phyloP scores from a whole-genome alignment of 1,140 invertebrate genomes.

The Vollenhovia emeryi region DNA sequence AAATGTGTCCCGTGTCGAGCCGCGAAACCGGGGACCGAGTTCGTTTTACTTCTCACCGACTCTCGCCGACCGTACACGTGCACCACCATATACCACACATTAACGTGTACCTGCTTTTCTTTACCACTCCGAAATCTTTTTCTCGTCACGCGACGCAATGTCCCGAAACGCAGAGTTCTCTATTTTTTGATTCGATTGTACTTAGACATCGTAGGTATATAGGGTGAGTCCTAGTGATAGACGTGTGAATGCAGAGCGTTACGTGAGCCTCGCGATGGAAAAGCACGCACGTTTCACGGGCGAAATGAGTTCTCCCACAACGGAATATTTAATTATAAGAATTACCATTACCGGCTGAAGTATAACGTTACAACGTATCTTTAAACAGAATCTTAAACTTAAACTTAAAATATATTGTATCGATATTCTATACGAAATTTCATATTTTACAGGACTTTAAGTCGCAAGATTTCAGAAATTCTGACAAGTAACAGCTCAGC shows the following conservation, averaged over 20 bases:
- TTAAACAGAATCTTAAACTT: not conserved
- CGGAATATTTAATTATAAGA: not conserved
- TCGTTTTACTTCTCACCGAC: slow-evolving; percentile 63
- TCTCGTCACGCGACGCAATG: slow-evolving; percentile 51
- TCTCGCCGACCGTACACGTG: slow-evolving; percentile 32
- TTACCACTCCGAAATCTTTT: slow-evolving; percentile 61
- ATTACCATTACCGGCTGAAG: not conserved
- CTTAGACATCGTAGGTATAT: slow-evolving; percentile 67
- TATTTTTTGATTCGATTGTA: slow-evolving; percentile 76
- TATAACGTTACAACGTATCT: not conserved
- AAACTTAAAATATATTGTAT: not conserved
- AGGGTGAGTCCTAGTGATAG: slow-evolving; percentile 25
- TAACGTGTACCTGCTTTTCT: slow-evolving; percentile 67
- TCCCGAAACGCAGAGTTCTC: slow-evolving; percentile 64
- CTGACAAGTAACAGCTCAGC: not conserved
- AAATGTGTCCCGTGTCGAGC: not conserved
- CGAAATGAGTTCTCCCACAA: slow-evolving; percentile 1
- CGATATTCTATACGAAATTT: not conserved
- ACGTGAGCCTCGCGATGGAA: slow-evolving; percentile 5
- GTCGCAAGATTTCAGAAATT: not conserved
- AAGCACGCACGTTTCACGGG: not conserved
- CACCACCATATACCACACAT: slow-evolving; percentile 7
- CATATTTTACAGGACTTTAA: not conserved
- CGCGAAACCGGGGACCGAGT: not conserved
- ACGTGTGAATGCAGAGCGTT: slow-evolving; percentile 36